A percentile compares a stretch with the other conserved stretches of the same genome.
Conservation (phyloP, 2,113 vertebrate species). For the Nycticryphes semicollaris region DNA sequence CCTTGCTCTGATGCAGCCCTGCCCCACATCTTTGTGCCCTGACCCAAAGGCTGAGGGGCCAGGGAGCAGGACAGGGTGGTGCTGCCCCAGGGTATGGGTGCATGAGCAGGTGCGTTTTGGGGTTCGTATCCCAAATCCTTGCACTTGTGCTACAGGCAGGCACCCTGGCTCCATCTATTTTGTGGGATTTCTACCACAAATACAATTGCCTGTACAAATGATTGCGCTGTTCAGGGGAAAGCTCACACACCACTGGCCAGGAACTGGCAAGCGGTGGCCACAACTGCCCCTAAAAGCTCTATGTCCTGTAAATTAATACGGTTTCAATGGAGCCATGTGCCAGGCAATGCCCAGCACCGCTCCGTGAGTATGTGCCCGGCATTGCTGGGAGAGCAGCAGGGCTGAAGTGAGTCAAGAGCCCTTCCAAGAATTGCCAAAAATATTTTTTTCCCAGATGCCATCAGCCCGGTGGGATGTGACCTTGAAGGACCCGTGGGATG, state of each 20-base stretch:
- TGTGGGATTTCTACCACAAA: neutral
- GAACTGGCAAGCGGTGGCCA: neutral
- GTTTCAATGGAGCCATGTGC: neutral
- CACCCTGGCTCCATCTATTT: neutral
- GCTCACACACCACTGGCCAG: neutral
- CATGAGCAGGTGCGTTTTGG: neutral
- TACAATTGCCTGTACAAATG: neutral
- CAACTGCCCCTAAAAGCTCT: neutral
- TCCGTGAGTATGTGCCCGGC: neutral
- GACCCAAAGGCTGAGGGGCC: neutral
- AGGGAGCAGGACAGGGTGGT: neutral
- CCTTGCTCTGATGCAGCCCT: neutral
- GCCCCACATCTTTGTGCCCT: neutral
- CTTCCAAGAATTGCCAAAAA: neutral
- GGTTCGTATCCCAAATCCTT: neutral
- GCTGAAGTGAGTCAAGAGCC: neutral
- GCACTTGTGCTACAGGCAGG: fast-evolving
- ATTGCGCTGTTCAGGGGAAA: too few relatives aligned
- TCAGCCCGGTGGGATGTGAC: neutral
- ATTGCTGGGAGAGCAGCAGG: neutral
- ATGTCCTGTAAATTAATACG: fast-evolving
- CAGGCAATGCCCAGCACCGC: neutral
- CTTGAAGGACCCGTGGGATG: too few relatives aligned
- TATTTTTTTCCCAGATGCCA: neutral
- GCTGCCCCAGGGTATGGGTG: neutral